Percentiles rank a stretch among this genome's conserved stretches.
phyloP scores from a whole-genome alignment of 2,797 vertebrate genomes.

The Salmo trutta region DNA sequence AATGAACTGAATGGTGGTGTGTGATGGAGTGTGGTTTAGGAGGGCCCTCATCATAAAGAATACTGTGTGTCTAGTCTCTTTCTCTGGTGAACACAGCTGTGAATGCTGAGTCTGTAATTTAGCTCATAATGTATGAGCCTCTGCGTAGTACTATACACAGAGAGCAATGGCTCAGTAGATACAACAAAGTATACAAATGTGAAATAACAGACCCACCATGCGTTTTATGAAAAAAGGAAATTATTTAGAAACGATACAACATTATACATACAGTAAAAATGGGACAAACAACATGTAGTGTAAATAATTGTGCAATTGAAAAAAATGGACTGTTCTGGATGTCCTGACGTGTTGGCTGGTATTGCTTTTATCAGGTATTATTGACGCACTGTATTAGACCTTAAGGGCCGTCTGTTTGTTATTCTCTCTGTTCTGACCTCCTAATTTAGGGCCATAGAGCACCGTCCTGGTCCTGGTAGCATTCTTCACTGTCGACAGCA shows the following conservation, averaged over 20 bases:
- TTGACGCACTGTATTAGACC: background rate
- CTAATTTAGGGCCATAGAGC: conserved; percentile 26
- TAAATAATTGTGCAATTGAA: conserved; percentile 73
- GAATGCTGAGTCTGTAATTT: too few relatives aligned
- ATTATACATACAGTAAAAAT: conserved; percentile 72
- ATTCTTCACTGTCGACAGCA: conserved; percentile 41
- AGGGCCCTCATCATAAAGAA: too few relatives aligned
- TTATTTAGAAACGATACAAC: conserved; percentile 74
- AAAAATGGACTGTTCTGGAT: conserved; percentile 40
- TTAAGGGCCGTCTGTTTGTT: conserved; percentile 1
- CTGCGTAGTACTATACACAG: background rate
- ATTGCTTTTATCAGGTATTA: background rate
- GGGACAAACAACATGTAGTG: conserved; percentile 69
- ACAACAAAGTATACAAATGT: background rate
- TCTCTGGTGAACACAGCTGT: background rate
- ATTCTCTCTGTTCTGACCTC: conserved; percentile 25
- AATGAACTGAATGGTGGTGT: background rate
- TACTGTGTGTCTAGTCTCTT: background rate
- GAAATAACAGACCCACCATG: background rate
- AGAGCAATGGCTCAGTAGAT: background rate
- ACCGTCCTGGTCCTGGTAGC: conserved; percentile 41
- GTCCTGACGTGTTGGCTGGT: background rate
- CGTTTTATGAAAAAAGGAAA: conserved; percentile 62
- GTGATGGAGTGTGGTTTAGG: background rate
- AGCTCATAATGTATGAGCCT: background rate